Base-by-base conservation (phyloP, 1,140 invertebrate genomes). In the Listronotus oregonensis region DNA sequence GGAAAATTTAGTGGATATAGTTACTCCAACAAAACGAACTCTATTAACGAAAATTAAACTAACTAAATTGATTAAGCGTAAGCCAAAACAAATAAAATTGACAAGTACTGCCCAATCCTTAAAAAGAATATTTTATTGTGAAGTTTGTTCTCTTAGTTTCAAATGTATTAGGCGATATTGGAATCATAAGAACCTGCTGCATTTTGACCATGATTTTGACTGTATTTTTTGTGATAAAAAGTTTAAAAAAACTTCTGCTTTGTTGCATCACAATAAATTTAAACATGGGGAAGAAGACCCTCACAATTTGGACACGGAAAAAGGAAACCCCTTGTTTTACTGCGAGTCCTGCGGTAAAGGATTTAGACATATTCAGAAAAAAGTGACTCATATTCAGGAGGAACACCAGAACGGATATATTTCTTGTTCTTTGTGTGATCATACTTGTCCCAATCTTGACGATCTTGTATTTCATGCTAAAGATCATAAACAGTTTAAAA, bases 181-280 rank as follows among this genome's bases (percentile, higher is more conserved):
- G 15, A 50, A 50, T 17, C 47, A 50, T n/a, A 50, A 50, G 21
- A 21, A 21, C 18, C 18, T 50, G 31, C 47, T 50, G 4, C 47
- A 50, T 32, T 9, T 18, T 2, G n/a, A 50, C 11, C 47, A 50
- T 18, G 31, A n/a, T 3, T 50, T 50, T 50, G 31, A 12, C 21
- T 50, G 47, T 32, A n/a, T 50, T 21, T 6, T 21, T 50, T 50
- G 47, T n/a, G 31, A 50, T 50, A 50, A 50, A 32, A 21, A 50
- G 21, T 50, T 50, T 27, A 27, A 18, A 50, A 50, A 50, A 11
- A 50, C 47, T 6, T 50, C 47, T 12, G 47, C 47, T n/a, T 18
- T 50, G 31, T 50, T 50, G n/a, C 47, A 50, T 32, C 47, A 50
- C n/a, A 50, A 7, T 5, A 50, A 50, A 18, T 50, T 21, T 50